Evolutionary conservation across 2,888 invertebrate species (phyloP).

Genomic region (Emesis castigata): DNA sequence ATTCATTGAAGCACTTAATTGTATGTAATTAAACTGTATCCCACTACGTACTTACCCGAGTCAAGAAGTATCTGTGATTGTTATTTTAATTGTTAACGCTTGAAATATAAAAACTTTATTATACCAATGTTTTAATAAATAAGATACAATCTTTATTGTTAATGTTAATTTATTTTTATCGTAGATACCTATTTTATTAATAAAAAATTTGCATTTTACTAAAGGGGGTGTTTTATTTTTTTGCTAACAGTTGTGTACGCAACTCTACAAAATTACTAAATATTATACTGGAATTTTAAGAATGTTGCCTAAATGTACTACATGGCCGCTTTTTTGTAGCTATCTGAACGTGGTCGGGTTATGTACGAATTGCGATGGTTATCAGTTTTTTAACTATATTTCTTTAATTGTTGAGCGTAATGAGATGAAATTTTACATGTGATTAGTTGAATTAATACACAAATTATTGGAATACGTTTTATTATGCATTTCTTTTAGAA

Average conservation of each 20-base stretch:
- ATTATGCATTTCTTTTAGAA: too few species aligned
- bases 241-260: not conserved
- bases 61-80: not conserved
- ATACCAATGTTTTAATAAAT: not conserved
- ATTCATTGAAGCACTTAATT: not conserved
- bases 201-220: not conserved
- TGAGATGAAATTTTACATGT: too few species aligned
- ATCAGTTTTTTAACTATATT: too few species aligned
- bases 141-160: not conserved
- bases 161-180: not conserved
- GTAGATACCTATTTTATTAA: too few species aligned
- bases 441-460: too few species aligned
- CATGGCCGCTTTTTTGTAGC: too few species aligned
- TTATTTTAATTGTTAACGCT: too few species aligned
- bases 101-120: not conserved
- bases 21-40: not conserved
- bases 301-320: too few species aligned
- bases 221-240: conserved; percentile 2
- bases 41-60: not conserved
- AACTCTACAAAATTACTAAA: not conserved
- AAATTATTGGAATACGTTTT: too few species aligned
- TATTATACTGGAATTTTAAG: not conserved
- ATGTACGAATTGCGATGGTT: too few species aligned
- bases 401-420: too few species aligned
- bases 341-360: too few species aligned